A percentile compares a stretch with the other conserved stretches of the same genome.
phyloP scores from a whole-genome alignment of 2,797 vertebrate species.

The Amniataba percoides region DNA sequence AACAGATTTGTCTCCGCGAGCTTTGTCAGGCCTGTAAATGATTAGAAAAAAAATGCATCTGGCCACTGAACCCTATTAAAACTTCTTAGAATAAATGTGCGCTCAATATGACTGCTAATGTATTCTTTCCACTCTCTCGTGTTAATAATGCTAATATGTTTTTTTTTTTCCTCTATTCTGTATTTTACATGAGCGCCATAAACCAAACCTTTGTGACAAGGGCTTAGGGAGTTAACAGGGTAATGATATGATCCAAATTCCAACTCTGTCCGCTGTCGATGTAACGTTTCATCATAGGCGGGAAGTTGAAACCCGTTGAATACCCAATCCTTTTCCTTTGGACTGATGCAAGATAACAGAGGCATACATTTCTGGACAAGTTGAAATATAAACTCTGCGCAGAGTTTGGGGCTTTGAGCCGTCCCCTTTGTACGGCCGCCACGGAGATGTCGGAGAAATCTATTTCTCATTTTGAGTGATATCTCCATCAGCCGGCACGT shows the following conservation, averaged over 20 bases:
- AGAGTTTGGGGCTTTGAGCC: conserved; percentile 58
- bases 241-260: conserved; percentile 67
- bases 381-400: conserved; percentile 78
- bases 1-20: conserved; percentile 73
- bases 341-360: conserved; percentile 75
- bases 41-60: conserved; percentile 68
- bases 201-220: conserved; percentile 54
- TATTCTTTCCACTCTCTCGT: conserved; percentile 41
- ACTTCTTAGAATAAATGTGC: conserved; percentile 58
- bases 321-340: conserved; percentile 65
- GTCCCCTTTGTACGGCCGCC: conserved; percentile 66
- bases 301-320: conserved; percentile 75
- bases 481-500: conserved; percentile 72
- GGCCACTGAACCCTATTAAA: conserved; percentile 55
- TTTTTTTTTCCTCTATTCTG: conserved; percentile 25
- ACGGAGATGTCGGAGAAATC: conserved; percentile 70
- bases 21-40: conserved; percentile 66
- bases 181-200: conserved; percentile 57
- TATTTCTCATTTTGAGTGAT: conserved; percentile 78
- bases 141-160: conserved; percentile 40
- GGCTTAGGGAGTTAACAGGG: conserved; percentile 62
- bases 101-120: conserved; percentile 40
- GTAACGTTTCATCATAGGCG: conserved; percentile 72
- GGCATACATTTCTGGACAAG: conserved; percentile 71
- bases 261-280: conserved; percentile 59